phyloP scores from a whole-genome alignment of 2,797 vertebrate species.

The Melanotaenia trifasciata region DNA sequence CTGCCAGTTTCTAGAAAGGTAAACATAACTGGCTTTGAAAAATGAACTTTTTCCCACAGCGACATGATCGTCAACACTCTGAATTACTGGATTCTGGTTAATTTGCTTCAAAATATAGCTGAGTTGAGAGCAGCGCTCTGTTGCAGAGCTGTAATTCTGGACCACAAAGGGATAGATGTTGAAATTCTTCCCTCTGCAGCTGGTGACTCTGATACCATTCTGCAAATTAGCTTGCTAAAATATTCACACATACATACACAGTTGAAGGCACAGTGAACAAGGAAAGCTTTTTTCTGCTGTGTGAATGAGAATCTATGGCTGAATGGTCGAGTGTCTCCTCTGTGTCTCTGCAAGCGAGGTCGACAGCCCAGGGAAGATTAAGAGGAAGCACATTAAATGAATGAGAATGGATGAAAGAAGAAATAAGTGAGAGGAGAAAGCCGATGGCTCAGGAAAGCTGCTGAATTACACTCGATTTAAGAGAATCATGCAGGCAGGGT shows the following conservation, averaged over 20 bases:
- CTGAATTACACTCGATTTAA: constrained; percentile 63
- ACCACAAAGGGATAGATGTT: constrained; percentile 46
- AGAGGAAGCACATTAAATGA: constrained; percentile 68
- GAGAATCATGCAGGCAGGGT: constrained; percentile 62
- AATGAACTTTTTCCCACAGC: constrained; percentile 39
- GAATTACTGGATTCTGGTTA: constrained; percentile 60
- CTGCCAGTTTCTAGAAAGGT: constrained; percentile 4
- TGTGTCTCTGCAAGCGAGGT: constrained; percentile 68
- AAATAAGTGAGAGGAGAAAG: constrained; percentile 22
- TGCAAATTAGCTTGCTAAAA: constrained; percentile 58
- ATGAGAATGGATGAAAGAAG: constrained; percentile 51
- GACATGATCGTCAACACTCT: constrained; percentile 59
- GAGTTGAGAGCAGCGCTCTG: constrained; percentile 35
- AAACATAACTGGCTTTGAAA: constrained; percentile 22
- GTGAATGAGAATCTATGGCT: constrained; percentile 72
- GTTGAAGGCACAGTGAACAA: constrained; percentile 47
- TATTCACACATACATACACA: constrained; percentile 15
- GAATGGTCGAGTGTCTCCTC: constrained; percentile 70
- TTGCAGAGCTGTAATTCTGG: constrained; percentile 48
- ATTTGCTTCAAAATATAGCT: constrained; percentile 45
- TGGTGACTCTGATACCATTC: constrained; percentile 55
- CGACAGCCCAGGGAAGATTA: constrained; percentile 74
- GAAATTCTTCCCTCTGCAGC: constrained; percentile 45
- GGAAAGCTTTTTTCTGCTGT: constrained; percentile 51
- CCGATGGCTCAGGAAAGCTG: constrained; percentile 60